Conservation (phyloP, 2,797 vertebrate species). For the Limnodromus scolopaceus region DNA sequence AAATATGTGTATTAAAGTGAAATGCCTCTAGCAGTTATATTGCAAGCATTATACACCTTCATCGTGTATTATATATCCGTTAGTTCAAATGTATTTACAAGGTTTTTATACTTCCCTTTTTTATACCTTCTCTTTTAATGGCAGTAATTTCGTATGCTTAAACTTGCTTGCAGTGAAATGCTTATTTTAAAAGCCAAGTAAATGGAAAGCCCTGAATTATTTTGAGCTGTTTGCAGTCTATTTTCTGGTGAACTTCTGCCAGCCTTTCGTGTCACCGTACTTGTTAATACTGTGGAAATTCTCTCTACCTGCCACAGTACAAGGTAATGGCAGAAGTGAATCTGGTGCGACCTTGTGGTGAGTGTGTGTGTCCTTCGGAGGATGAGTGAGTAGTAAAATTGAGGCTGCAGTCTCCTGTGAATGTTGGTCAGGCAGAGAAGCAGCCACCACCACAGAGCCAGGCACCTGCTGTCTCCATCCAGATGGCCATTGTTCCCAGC, state of each 20-base stretch:
- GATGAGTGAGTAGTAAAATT: background rate
- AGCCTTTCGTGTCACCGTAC: background rate
- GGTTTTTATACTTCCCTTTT: background rate
- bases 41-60: background rate
- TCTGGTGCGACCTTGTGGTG: background rate
- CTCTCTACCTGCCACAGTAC: background rate
- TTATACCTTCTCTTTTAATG: conserved; percentile 5
- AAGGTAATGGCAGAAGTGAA: background rate
- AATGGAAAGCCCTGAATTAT: background rate
- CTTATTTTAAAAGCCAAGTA: background rate
- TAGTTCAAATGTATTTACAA: conserved; percentile 10
- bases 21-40: background rate
- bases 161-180: background rate
- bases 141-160: background rate
- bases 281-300: background rate
- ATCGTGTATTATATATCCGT: background rate
- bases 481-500: background rate
- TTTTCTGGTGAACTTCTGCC: background rate
- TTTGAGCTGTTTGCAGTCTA: background rate
- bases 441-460: background rate
- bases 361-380: background rate
- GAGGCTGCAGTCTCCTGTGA: background rate
- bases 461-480: background rate
- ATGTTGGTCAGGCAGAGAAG: background rate
- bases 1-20: background rate